Percentiles rank a stretch among this genome's conserved stretches.
phyloP scores from a whole-genome alignment of 1,140 invertebrate genomes.

The Chymomyza costata region DNA sequence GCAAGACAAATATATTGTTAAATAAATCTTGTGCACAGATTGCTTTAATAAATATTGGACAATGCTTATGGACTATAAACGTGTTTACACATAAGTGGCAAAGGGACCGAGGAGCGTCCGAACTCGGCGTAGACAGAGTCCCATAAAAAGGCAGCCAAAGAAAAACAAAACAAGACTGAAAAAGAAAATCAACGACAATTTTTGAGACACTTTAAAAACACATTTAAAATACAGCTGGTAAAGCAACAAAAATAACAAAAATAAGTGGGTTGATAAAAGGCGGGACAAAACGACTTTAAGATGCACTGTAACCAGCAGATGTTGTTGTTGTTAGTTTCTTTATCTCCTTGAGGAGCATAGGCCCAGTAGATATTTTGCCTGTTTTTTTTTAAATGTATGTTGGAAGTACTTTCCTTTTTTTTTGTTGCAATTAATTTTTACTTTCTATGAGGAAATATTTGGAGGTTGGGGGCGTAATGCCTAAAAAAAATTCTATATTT shows the following conservation, averaged over 20 bases:
- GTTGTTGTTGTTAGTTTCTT: too few species aligned
- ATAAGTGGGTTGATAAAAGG: too few species aligned
- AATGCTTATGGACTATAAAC: conserved; percentile 23
- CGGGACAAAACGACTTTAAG: too few species aligned
- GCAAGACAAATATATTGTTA: conserved; percentile 63
- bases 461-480: too few species aligned
- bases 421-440: too few species aligned
- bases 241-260: neutral
- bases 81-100: conserved; percentile 45
- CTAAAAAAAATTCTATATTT: too few species aligned
- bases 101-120: conserved; percentile 1
- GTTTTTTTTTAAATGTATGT: neutral
- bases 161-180: conserved; percentile 6
- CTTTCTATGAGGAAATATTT: too few species aligned
- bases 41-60: conserved; percentile 65
- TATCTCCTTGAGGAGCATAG: too few species aligned
- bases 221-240: conserved; percentile 56
- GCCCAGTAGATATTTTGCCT: neutral
- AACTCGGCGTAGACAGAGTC: too few species aligned
- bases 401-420: neutral
- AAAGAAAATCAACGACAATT: conserved; percentile 54
- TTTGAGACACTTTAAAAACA: conserved; percentile 63
- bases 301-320: too few species aligned
- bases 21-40: conserved; percentile 61
- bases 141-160: conserved; percentile 9